A percentile compares a stretch with the other conserved stretches of the same genome.
phyloP scores from a whole-genome alignment of 2,797 vertebrate species.

The Coccyzus lansbergi region DNA sequence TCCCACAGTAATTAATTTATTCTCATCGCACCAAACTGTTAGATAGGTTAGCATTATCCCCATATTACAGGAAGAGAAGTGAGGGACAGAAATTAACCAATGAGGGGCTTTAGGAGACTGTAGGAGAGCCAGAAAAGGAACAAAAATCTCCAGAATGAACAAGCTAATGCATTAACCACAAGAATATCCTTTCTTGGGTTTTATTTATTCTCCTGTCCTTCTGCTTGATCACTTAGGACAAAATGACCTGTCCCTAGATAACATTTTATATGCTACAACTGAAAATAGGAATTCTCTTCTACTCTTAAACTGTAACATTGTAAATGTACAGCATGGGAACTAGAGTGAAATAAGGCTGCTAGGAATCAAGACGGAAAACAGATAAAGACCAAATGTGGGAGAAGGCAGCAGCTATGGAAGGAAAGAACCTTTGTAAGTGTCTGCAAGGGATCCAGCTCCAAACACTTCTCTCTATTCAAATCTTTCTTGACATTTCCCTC shows the following conservation, averaged over 20 bases:
- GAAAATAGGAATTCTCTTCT: slow-evolving; percentile 59
- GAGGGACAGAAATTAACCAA: slow-evolving; percentile 27
- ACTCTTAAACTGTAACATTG: slow-evolving; percentile 41
- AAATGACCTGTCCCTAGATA: slow-evolving; percentile 51
- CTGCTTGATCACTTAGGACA: slow-evolving; percentile 61
- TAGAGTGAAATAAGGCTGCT: slow-evolving; percentile 15
- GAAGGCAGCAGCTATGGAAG: neutral
- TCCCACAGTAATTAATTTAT: slow-evolving; percentile 25
- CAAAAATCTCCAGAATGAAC: neutral
- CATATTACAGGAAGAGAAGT: neutral
- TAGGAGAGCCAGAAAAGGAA: neutral
- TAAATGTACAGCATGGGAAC: neutral
- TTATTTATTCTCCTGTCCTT: slow-evolving; percentile 60
- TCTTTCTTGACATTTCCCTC: neutral
- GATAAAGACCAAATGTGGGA: slow-evolving; percentile 15
- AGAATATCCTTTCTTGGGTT: slow-evolving; percentile 25
- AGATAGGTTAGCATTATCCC: slow-evolving; percentile 4
- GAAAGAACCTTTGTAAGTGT: neutral
- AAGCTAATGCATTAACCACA: slow-evolving; percentile 48
- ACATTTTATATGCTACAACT: slow-evolving; percentile 45
- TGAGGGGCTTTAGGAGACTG: neutral
- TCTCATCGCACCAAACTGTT: neutral
- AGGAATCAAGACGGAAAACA: slow-evolving; percentile 49
- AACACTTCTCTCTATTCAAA: neutral
- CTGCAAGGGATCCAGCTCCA: neutral